These are phyloP conservation scores for Porites australiensis DNA, from an alignment of 64 coral and sea anemone genomes.

Conservation along the genomic window DNA sequence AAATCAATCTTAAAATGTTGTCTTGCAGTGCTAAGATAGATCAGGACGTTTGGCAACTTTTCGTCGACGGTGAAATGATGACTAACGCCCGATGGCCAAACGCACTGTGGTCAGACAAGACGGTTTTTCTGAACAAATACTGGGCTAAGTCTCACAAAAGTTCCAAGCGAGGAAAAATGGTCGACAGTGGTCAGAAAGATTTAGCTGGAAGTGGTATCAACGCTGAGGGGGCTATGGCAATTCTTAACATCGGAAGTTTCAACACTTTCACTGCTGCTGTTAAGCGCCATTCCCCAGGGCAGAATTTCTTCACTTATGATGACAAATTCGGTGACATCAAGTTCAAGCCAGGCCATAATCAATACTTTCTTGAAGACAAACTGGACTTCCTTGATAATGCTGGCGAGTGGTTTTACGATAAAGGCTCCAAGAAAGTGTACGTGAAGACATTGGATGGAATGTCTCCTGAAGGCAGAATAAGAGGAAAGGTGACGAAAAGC, in stretches of 20 bases:
- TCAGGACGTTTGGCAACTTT: constrained; percentile 70
- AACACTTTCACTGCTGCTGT: constrained; percentile 80
- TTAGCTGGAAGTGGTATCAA: constrained; percentile 83
- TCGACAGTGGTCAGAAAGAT: constrained; percentile 69
- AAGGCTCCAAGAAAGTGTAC: not conserved
- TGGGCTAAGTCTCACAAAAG: constrained; percentile 69
- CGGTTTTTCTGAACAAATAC: constrained; percentile 67
- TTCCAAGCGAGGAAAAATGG: constrained; percentile 69
- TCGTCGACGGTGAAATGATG: constrained; percentile 72
- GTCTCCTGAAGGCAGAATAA: constrained; percentile 16
- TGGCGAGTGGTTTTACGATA: constrained; percentile 83
- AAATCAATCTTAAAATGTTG: too few species aligned
- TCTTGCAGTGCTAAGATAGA: constrained; percentile 34
- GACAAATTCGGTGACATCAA: constrained; percentile 71
- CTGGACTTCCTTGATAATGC: constrained; percentile 76
- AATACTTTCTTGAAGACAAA: constrained; percentile 87
- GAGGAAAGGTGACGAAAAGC: constrained; percentile 42
- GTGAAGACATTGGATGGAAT: constrained; percentile 63
- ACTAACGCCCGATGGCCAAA: constrained; percentile 89
- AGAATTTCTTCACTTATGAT: constrained; percentile 56
- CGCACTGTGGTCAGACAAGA: constrained; percentile 77
- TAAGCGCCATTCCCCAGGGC: not conserved
- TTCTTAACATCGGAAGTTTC: constrained; percentile 88
- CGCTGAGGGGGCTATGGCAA: constrained; percentile 69
- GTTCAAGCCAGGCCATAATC: constrained; percentile 70